Evolutionary conservation across 1,140 invertebrate genomes (phyloP), one percentile per base, ranked within the genome.

Genomic region (Ips typographus): DNA sequence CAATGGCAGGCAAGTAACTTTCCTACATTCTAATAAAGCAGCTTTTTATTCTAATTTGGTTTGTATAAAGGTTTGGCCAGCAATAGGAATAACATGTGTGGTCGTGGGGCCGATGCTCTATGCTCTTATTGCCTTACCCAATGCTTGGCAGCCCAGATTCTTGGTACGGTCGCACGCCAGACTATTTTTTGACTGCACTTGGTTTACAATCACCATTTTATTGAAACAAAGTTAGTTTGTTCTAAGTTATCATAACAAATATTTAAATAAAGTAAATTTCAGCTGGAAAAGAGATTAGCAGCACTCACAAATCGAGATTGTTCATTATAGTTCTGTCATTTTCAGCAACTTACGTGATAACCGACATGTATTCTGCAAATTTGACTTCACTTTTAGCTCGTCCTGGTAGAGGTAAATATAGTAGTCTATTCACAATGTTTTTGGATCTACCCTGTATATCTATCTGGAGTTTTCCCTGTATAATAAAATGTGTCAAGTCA

Each of bases 351-450:
- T 91, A 90, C 78, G 87, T 90, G 0, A 86, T 91, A 49, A 88
- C 86, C 1, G 88, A 90, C 75, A 87, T 90, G 80, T 90, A 90
- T 75, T 89, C 88, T 0, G 89, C 89, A 2, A 89, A 89, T 78
- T 77, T 90, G 56, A 90, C 89, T 7, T 90, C 88, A 1, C 80
- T 90, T 43, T 81, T 90, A 40, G 89, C 89, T 0, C 81, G 85
- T 59, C 89, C 89, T 3, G 85, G 79, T 59, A 78, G 80, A 81
- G 83, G 83, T 83, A 78, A n/a, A 71, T 36, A 47, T 65, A n/a
- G 22, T 22, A 22, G 22, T 22, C 22, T 22, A 22, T 22, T 22
- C 22, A 22, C 22, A 22, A 22, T 22, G 22, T 22, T 22, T 22
- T 22, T 22, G 22, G 22, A 22, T 22, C 22, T 22, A 22, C 22